phyloP scores from a whole-genome alignment of 2,888 invertebrate genomes.

The Barypeithes pellucidus region DNA sequence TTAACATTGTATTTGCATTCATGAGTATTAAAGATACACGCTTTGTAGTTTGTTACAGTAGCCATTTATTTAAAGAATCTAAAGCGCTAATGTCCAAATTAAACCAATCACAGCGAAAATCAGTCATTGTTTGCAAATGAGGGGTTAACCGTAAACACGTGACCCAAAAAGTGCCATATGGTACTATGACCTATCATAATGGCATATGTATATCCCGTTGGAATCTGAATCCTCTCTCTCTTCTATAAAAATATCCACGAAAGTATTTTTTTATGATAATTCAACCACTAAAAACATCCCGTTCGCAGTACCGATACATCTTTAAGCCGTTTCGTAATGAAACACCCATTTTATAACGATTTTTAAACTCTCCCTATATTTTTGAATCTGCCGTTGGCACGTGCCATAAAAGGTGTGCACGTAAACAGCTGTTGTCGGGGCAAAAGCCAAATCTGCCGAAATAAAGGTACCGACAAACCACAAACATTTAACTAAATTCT shows the following conservation, averaged over 20 bases:
- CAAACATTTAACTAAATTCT: not conserved
- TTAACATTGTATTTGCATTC: slow-evolving; percentile 4
- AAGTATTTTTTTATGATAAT: too few species aligned
- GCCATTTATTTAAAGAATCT: slow-evolving; percentile 2
- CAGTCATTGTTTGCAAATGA: slow-evolving; percentile 26
- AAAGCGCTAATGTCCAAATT: not conserved
- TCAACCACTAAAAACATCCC: not conserved
- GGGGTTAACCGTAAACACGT: slow-evolving; percentile 18
- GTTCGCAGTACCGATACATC: slow-evolving; percentile 18
- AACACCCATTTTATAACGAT: slow-evolving; percentile 20
- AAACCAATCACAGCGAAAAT: slow-evolving; percentile 28
- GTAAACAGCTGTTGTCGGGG: slow-evolving; percentile 29
- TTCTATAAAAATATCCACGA: too few species aligned
- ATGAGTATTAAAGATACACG: not conserved
- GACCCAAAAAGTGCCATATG: slow-evolving; percentile 37
- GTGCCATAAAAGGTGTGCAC: slow-evolving; percentile 41
- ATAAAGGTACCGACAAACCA: slow-evolving; percentile 16
- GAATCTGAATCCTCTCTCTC: slow-evolving; percentile 16
- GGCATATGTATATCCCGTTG: slow-evolving; percentile 20
- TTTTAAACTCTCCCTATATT: slow-evolving; percentile 6
- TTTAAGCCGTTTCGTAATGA: not conserved
- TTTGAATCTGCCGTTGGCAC: slow-evolving; percentile 26
- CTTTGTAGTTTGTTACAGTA: slow-evolving; percentile 1
- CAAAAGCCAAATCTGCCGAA: slow-evolving; percentile 35
- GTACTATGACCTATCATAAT: slow-evolving; percentile 25